Evolutionary conservation across 2,888 invertebrate species (phyloP), one percentile per base, ranked within the genome.

Genomic region (Drosophila longiperda): DNA sequence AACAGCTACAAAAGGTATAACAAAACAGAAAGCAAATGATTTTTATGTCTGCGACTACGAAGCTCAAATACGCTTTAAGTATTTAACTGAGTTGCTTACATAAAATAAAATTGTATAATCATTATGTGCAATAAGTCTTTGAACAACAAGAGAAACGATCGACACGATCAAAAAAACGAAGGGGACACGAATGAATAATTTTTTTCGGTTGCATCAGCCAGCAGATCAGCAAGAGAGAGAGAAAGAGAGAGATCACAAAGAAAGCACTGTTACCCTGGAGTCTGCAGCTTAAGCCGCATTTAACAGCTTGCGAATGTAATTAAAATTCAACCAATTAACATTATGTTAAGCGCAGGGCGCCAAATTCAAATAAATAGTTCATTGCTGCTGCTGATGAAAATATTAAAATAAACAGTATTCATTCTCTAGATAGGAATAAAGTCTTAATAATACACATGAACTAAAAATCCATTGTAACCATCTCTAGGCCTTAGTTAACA

Each of bases 51-150:
- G 52, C 34, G n/a, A 52, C 23, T 29, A 45, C 57, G 57, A 68
- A 50, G 4, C 40, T 66, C 34, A 32, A 38, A 77, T 77, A 45
- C 82, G 32, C 77, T 81, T 34, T 32, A 34, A 6, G 26, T 33
- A 32, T 66, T 68, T 36, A 34, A 42, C n/a, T 20, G n/a, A 49
- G 26, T 20, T 32, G 4, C 6, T 38, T 23, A n/a, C 15, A 32
- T 7, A 45, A 40, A 15, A 20, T 45, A 15, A 4, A 15, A 15
- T 4, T 29, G 29, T 29, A 45, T 12, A 7, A 20, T 12, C 3
- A 12, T 15, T 45, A 45, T 45, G 15, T 15, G 23, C 15, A 4
- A 8, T 17, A 38, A 17, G 17, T 7, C 15, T 45, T 15, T 23
- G 20, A 23, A n/a, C 9, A 40, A 9, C n/a, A n/a, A n/a, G 17